These are phyloP conservation scores for Syncerus caffer DNA, from an alignment of 2,797 vertebrate species.

Conservation along the genomic window DNA sequence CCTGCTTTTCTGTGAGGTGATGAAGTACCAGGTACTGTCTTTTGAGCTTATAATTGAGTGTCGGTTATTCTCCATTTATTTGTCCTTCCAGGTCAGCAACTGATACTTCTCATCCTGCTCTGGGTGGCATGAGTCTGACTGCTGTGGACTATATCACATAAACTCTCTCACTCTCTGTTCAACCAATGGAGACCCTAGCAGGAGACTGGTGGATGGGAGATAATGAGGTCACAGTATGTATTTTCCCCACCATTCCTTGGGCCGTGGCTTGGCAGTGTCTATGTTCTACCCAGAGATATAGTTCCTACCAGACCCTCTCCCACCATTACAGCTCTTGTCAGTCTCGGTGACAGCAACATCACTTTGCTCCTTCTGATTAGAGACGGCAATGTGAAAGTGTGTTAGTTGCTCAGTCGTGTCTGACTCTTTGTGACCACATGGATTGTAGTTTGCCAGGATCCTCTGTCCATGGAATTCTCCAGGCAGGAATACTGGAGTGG, in stretches of 20 bases:
- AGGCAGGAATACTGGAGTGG: background rate
- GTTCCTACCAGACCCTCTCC: background rate
- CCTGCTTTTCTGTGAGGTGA: background rate
- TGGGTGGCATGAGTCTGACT: too few relatives aligned
- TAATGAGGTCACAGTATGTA: background rate
- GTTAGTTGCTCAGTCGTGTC: background rate
- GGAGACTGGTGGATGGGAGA: background rate
- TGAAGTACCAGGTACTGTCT: background rate
- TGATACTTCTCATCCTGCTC: background rate
- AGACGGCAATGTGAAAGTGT: background rate
- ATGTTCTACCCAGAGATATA: background rate
- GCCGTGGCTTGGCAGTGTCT: background rate
- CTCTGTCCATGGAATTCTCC: background rate
- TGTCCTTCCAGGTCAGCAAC: background rate
- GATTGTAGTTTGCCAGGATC: background rate
- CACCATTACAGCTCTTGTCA: background rate
- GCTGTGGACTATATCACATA: too few relatives aligned
- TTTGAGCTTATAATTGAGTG: background rate
- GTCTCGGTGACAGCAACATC: background rate
- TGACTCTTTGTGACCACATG: background rate
- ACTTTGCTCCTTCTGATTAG: background rate
- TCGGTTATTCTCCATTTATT: background rate
- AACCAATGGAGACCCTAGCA: rapidly evolving
- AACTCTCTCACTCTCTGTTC: background rate
- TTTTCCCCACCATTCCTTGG: background rate